These are phyloP conservation scores for Acanthacorydalis orientalis DNA, from an alignment of 2,888 invertebrate species.

Conservation along the genomic window DNA sequence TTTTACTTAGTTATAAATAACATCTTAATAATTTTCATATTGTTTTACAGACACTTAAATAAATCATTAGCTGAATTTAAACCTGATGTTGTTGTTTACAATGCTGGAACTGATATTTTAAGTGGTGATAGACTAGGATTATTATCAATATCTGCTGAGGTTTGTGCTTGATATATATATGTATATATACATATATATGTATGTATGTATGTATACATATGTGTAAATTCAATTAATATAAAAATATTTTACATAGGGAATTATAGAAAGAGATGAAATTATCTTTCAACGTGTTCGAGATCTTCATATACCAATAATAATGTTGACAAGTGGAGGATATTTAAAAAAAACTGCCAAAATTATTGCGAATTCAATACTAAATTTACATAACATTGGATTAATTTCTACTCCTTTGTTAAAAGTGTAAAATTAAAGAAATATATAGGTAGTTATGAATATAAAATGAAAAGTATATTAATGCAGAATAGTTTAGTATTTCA, in stretches of 20 bases:
- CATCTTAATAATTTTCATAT: slow-evolving; percentile 5
- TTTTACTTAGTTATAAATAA: not conserved
- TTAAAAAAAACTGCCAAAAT: slow-evolving; percentile 57
- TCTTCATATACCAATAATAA: slow-evolving; percentile 56
- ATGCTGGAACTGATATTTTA: slow-evolving; percentile 82
- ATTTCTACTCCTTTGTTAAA: slow-evolving; percentile 21
- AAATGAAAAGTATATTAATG: too few relatives aligned
- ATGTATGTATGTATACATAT: not conserved
- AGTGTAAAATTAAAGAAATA: too few relatives aligned
- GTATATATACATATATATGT: slow-evolving; percentile 48
- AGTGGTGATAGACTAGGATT: slow-evolving; percentile 62
- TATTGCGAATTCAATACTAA: slow-evolving; percentile 71
- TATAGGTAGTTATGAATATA: too few relatives aligned
- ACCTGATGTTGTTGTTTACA: slow-evolving; percentile 74
- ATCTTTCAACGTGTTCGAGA: slow-evolving; percentile 56
- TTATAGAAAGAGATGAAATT: slow-evolving; percentile 66
- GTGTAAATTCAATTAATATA: not conserved
- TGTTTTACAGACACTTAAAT: slow-evolving; percentile 41
- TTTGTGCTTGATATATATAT: slow-evolving; percentile 21
- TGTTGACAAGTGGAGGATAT: slow-evolving; percentile 83
- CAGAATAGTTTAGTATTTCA: too few relatives aligned
- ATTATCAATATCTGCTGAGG: slow-evolving; percentile 49
- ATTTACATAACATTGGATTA: slow-evolving; percentile 45
- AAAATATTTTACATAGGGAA: slow-evolving; percentile 39
- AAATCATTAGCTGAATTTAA: slow-evolving; percentile 50